A percentile compares a stretch with the other conserved stretches of the same genome.
phyloP scores from a whole-genome alignment of 2,113 vertebrate genomes.

The Meleagris gallopavo region DNA sequence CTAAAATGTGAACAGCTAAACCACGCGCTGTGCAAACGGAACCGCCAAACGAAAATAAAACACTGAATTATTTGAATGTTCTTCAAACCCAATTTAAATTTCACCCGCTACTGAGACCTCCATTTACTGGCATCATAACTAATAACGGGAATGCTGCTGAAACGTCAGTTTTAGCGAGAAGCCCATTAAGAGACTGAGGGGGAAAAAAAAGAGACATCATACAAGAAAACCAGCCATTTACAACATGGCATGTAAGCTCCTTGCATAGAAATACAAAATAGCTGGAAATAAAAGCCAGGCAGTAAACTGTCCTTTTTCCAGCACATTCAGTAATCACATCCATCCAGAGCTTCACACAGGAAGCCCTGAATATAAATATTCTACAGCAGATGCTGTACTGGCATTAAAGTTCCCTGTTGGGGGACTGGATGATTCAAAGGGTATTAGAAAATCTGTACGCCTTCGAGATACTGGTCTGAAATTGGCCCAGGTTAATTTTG shows the following conservation, averaged over 20 bases:
- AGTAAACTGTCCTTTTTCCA: constrained; percentile 59
- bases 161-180: constrained; percentile 69
- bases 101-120: constrained; percentile 70
- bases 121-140: constrained; percentile 72
- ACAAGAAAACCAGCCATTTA: constrained; percentile 71
- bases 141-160: constrained; percentile 73
- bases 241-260: constrained; percentile 65
- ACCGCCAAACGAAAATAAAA: constrained; percentile 58
- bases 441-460: constrained; percentile 34
- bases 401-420: constrained; percentile 51
- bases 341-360: constrained; percentile 55
- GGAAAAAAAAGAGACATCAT: constrained; percentile 56
- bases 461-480: constrained; percentile 60
- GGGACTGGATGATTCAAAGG: constrained; percentile 54
- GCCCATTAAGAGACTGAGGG: constrained; percentile 59
- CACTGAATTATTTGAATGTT: constrained; percentile 64
- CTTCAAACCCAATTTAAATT: constrained; percentile 74
- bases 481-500: constrained; percentile 48
- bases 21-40: constrained; percentile 61
- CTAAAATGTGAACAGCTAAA: constrained; percentile 71
- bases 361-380: constrained; percentile 53
- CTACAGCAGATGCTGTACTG: constrained; percentile 54
- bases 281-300: constrained; percentile 67
- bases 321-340: constrained; percentile 48
- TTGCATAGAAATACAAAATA: constrained; percentile 69